Percentiles rank a stretch among this genome's conserved stretches.
Evolutionary conservation across 2,113 vertebrate genomes (phyloP).

Genomic region (Colaptes auratus): DNA sequence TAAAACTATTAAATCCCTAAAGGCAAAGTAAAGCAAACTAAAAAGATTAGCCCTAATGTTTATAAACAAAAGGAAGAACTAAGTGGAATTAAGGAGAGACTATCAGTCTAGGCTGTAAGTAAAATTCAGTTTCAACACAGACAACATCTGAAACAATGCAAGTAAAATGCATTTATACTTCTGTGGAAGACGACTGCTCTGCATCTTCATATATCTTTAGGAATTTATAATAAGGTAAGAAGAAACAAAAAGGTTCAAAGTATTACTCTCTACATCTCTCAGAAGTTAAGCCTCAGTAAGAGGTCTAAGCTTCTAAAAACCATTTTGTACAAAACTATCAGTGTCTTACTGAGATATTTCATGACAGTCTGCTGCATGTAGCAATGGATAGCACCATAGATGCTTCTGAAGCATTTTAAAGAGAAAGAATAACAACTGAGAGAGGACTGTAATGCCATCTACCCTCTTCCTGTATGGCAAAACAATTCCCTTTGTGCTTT

Average conservation of each 20-base stretch:
- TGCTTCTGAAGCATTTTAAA: not conserved
- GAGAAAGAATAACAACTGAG: not conserved
- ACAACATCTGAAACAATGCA: not conserved
- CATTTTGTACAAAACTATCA: accelerated
- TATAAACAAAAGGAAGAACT: not conserved
- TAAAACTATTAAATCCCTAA: not conserved
- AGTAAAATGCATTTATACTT: not conserved
- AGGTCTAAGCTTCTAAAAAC: not conserved
- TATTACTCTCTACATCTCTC: not conserved
- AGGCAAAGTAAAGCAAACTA: not conserved
- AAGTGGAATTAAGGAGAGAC: not conserved
- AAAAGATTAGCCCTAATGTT: not conserved
- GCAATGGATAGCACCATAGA: not conserved
- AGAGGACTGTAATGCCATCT: not conserved
- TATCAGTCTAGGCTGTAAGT: not conserved
- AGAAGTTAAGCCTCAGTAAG: not conserved
- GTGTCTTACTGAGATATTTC: not conserved
- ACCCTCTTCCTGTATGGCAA: not conserved
- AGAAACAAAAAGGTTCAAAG: not conserved
- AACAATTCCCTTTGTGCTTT: not conserved
- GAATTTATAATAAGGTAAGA: not conserved
- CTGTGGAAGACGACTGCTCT: not conserved
- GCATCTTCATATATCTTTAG: not conserved
- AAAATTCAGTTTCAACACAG: not conserved
- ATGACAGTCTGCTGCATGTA: not conserved